A percentile compares a stretch with the other conserved stretches of the same genome.
Evolutionary conservation across 2,113 vertebrate species (phyloP).

Genomic region (Felis catus): DNA sequence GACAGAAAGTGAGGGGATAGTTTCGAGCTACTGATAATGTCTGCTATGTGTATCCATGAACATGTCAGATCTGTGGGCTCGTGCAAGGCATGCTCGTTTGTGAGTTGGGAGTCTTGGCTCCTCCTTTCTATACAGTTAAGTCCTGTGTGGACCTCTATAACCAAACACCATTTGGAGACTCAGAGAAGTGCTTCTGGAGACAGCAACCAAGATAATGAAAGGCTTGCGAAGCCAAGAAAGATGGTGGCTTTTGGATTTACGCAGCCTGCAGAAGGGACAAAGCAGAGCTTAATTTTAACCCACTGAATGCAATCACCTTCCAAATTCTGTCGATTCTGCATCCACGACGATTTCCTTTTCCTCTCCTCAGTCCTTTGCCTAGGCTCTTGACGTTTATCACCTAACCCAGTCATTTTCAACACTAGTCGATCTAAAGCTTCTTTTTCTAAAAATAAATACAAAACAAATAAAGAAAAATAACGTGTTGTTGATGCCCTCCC

Average conservation of each 20-base stretch:
- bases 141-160: not conserved
- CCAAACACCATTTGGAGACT: not conserved
- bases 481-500: not conserved
- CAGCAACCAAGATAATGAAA: not conserved
- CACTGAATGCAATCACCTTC: constrained; percentile 23
- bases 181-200: not conserved
- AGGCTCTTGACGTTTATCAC: not conserved
- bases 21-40: not conserved
- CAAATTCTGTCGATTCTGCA: constrained; percentile 2
- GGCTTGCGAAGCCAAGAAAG: not conserved
- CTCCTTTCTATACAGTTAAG: not conserved
- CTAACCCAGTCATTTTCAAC: not conserved
- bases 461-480: not conserved
- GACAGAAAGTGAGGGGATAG: not conserved
- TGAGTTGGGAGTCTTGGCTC: not conserved
- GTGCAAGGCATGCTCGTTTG: not conserved
- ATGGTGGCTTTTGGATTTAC: not conserved
- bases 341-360: not conserved
- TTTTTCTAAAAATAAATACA: not conserved
- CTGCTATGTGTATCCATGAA: no score
- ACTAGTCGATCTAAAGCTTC: not conserved
- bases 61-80: not conserved
- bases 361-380: not conserved
- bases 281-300: constrained; percentile 40
- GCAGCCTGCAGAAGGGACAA: not conserved